Conservation (phyloP, 1,140 invertebrate genomes). For the Hyles vespertilio region DNA sequence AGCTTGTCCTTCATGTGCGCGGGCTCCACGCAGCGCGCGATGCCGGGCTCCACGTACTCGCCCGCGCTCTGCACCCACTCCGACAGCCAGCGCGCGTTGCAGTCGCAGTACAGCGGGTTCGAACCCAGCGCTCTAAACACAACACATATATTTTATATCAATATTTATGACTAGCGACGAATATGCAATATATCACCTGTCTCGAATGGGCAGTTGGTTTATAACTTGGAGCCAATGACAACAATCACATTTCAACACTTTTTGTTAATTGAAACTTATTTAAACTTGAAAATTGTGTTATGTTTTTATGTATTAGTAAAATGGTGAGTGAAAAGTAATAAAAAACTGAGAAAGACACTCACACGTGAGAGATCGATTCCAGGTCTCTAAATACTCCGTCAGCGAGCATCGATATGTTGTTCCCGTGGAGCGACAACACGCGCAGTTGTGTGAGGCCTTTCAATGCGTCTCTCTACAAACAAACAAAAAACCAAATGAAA, state of each 20-base stretch:
- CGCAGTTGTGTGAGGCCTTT: slow-evolving; percentile 90
- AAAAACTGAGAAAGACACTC: slow-evolving; percentile 69
- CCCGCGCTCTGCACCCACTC: slow-evolving; percentile 95
- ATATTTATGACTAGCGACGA: too few species aligned
- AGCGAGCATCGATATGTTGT: slow-evolving; percentile 96
- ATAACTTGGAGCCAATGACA: too few species aligned
- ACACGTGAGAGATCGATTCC: slow-evolving; percentile 97
- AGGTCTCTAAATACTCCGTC: slow-evolving; percentile 96
- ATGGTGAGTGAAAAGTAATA: slow-evolving; percentile 3
- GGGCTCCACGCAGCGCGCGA: slow-evolving; percentile 95
- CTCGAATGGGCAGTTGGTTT: too few species aligned
- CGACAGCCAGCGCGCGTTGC: slow-evolving; percentile 95
- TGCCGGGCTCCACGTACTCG: slow-evolving; percentile 95
- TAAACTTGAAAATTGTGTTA: too few species aligned
- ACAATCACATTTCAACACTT: too few species aligned
- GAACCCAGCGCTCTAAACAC: slow-evolving; percentile 91
- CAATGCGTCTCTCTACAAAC: slow-evolving; percentile 86
- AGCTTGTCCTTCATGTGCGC: slow-evolving; percentile 94
- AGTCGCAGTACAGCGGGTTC: slow-evolving; percentile 99
- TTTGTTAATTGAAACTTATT: too few species aligned
- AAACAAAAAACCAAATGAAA: neutral
- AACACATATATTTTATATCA: too few species aligned
- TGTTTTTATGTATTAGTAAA: too few species aligned
- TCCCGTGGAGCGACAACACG: slow-evolving; percentile 97
- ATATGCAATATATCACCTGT: too few species aligned